A percentile compares a stretch with the other conserved stretches of the same genome.
Conservation (phyloP, 1,140 invertebrate genomes). For the Bathynomus jamesi region DNA sequence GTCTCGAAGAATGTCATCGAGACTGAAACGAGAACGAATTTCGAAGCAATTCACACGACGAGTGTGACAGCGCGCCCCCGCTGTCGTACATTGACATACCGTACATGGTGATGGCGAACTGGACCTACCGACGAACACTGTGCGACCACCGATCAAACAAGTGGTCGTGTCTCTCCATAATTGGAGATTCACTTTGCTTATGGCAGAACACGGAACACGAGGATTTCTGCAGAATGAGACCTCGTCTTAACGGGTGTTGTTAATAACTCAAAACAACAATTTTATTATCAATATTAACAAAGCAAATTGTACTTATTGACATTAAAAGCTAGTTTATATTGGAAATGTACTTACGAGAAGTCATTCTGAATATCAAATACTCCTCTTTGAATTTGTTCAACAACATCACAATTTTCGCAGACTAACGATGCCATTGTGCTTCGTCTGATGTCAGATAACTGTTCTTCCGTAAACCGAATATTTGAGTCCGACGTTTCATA, state of each 20-base stretch:
- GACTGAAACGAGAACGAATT: constrained; percentile 67
- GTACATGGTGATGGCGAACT: constrained; percentile 50
- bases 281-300: too few species aligned
- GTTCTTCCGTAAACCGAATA: constrained; percentile 75
- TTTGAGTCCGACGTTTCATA: constrained; percentile 82
- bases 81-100: constrained; percentile 34
- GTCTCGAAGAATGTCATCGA: constrained; percentile 70
- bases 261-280: too few species aligned
- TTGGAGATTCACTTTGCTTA: constrained; percentile 67
- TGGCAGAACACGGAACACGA: constrained; percentile 64
- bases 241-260: too few species aligned
- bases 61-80: constrained; percentile 81
- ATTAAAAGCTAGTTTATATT: too few species aligned
- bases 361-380: constrained; percentile 83
- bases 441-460: constrained; percentile 88
- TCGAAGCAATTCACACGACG: constrained; percentile 76
- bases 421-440: constrained; percentile 79
- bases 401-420: constrained; percentile 85
- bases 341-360: constrained; percentile 76
- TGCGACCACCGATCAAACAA: constrained; percentile 25
- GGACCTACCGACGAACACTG: constrained; percentile 49
- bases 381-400: constrained; percentile 73
- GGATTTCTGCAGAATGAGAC: constrained; percentile 64
- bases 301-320: too few species aligned
- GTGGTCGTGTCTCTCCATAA: constrained; percentile 63